These are phyloP conservation scores for Cyprinodon diabolis DNA, from an alignment of 2,797 vertebrate species.

Conservation along the genomic window DNA sequence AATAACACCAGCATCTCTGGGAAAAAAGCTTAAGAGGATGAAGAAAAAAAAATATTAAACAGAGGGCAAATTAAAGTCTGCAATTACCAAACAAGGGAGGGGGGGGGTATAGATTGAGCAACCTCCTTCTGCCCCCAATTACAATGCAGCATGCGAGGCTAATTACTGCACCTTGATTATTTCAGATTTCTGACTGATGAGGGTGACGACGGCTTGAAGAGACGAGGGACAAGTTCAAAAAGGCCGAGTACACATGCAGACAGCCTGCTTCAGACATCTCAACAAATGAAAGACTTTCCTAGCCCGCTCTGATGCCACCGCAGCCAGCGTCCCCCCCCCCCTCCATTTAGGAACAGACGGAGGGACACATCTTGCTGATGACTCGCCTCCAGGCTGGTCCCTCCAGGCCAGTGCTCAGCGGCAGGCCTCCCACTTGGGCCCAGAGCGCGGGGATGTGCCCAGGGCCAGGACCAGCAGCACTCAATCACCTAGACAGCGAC, in stretches of 20 bases:
- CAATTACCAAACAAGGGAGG: constrained; percentile 75
- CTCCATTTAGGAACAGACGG: constrained; percentile 45
- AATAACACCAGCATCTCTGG: constrained; percentile 63
- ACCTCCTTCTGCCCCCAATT: constrained; percentile 83
- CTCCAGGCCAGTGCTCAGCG: constrained; percentile 66
- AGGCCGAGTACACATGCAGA: constrained; percentile 6
- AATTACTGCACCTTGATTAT: constrained; percentile 83
- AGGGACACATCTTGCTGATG: constrained; percentile 61
- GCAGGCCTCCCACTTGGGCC: constrained; percentile 70
- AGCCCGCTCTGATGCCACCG: constrained; percentile 4
- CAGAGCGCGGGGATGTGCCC: constrained; percentile 70
- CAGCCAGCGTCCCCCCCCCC: constrained; percentile 12
- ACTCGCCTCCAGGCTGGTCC: constrained; percentile 65
- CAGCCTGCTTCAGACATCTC: background rate
- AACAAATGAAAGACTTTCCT: constrained; percentile 10
- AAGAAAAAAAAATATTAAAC: constrained; percentile 52
- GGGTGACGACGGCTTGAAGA: constrained; percentile 50
- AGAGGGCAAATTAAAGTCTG: constrained; percentile 70
- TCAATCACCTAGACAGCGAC: constrained; percentile 85
- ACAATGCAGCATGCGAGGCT: constrained; percentile 81
- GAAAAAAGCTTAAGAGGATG: constrained; percentile 54
- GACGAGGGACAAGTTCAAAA: constrained; percentile 50
- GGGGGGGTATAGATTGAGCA: constrained; percentile 66
- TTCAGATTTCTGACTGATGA: constrained; percentile 68
- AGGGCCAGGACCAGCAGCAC: constrained; percentile 75